phyloP scores from a whole-genome alignment of 53 echinoderm and acorn worm species.

The Arbacia lixula region DNA sequence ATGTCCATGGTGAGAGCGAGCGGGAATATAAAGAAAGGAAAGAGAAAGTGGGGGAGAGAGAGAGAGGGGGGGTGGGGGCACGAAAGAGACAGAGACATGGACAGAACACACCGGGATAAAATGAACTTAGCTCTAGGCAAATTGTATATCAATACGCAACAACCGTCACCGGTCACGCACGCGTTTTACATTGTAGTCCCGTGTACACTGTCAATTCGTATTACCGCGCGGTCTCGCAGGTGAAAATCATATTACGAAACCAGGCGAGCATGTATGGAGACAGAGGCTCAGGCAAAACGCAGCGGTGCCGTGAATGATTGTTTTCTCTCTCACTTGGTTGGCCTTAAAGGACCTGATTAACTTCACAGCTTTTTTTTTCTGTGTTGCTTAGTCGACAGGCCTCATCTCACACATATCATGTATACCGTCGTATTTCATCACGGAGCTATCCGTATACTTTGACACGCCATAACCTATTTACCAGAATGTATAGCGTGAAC shows the following conservation, averaged over 20 bases:
- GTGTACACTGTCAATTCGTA: conserved; percentile 7
- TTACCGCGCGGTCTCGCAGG: conserved; percentile 6
- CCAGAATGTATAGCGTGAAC: too few relatives aligned
- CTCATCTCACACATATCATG: too few relatives aligned
- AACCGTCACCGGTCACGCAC: conserved; percentile 13
- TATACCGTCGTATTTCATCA: too few relatives aligned
- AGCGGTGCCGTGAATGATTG: conserved; percentile 1
- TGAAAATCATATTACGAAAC: conserved; percentile 28
- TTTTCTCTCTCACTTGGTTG: too few relatives aligned
- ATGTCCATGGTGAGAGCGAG: too few relatives aligned
- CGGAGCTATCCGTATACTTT: too few relatives aligned
- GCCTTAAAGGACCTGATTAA: too few relatives aligned
- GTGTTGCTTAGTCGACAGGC: too few relatives aligned
- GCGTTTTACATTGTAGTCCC: background rate
- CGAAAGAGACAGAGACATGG: background rate
- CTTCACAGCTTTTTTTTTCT: too few relatives aligned
- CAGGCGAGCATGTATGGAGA: conserved; percentile 30
- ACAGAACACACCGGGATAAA: background rate
- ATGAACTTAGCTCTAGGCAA: conserved; percentile 23
- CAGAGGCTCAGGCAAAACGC: conserved; percentile 7
- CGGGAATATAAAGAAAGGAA: too few relatives aligned
- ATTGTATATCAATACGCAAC: conserved; percentile 25
- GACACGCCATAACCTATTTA: too few relatives aligned
- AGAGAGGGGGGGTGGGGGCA: background rate
- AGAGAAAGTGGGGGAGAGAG: background rate